Evolutionary conservation across 2,797 vertebrate species (phyloP).

Genomic region (Lacerta viridis): DNA sequence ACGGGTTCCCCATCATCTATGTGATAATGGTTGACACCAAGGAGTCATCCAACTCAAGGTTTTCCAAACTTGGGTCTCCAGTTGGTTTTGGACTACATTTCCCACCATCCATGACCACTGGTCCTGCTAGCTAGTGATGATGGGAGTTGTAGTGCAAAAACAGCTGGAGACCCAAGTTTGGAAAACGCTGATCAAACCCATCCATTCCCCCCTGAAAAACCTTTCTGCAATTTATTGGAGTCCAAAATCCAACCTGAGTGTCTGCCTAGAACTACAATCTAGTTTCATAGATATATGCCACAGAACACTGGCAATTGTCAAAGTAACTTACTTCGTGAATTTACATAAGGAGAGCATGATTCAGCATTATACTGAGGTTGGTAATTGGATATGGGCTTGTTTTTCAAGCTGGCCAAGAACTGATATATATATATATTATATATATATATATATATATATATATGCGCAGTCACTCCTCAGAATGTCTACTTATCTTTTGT

Average conservation of each 20-base stretch:
- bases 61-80: no score
- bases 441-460: no score
- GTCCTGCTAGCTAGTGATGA: no score
- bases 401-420: constrained; percentile 6
- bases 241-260: not conserved
- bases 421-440: not conserved
- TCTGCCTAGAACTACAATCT: not conserved
- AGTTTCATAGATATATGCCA: not conserved
- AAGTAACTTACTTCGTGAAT: not conserved
- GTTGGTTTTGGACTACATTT: no score
- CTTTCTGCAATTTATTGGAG: not conserved
- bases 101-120: no score
- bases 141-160: no score
- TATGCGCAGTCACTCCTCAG: not conserved
- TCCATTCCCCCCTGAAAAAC: not conserved
- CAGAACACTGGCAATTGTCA: not conserved
- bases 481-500: not conserved
- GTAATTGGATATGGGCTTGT: not conserved
- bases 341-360: not conserved
- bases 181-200: no score
- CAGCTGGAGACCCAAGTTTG: no score
- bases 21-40: not conserved
- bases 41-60: not conserved
- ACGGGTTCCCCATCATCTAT: no score
- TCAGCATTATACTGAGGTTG: not conserved